Percentiles rank a stretch among this genome's conserved stretches.
Evolutionary conservation across 2,888 invertebrate species (phyloP).

Genomic region (Selenia dentaria): DNA sequence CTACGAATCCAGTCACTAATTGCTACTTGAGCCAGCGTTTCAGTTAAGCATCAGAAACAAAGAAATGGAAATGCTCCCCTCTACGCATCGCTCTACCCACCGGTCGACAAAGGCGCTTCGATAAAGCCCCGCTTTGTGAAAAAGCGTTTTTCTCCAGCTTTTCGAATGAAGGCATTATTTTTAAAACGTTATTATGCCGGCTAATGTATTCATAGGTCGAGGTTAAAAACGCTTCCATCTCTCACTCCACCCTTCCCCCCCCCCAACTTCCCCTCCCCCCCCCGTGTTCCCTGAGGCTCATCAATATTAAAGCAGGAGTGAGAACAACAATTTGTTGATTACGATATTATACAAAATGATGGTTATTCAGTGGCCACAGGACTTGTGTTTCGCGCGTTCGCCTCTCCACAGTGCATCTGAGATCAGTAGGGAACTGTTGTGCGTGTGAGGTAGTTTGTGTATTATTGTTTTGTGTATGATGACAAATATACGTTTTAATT

Average conservation of each 20-base stretch:
- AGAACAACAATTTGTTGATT: constrained; percentile 47
- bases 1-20: background rate
- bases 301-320: constrained; percentile 42
- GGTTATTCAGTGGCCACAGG: constrained; percentile 23
- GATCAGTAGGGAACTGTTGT: background rate
- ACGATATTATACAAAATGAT: constrained; percentile 38
- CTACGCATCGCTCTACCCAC: too few relatives aligned
- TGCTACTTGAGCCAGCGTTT: background rate
- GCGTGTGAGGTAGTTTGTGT: too few relatives aligned
- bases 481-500: too few relatives aligned
- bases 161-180: constrained; percentile 40
- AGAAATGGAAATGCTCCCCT: background rate
- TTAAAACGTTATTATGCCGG: constrained; percentile 39
- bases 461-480: too few relatives aligned
- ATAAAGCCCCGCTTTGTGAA: constrained; percentile 17
- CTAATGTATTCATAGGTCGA: constrained; percentile 54
- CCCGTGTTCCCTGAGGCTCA: constrained; percentile 32
- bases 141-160: constrained; percentile 20
- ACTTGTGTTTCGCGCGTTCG: background rate
- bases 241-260: background rate
- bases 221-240: constrained; percentile 37
- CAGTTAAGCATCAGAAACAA: background rate
- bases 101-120: background rate
- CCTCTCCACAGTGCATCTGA: background rate
- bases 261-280: background rate